Conservation (phyloP, 2,888 invertebrate genomes). For the Mesochorus sp. region DNA sequence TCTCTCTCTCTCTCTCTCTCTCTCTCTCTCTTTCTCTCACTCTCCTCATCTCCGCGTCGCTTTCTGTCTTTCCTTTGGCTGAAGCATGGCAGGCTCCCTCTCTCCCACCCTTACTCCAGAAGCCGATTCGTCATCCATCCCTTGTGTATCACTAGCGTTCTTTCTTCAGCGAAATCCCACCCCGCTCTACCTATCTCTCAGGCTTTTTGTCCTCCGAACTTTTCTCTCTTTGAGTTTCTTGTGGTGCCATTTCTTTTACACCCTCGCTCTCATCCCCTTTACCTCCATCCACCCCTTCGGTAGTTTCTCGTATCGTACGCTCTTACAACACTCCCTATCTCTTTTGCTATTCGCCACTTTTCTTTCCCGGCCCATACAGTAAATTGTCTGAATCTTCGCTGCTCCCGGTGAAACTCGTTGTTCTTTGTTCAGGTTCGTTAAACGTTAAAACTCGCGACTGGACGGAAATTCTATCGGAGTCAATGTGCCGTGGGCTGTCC, state of each 20-base stretch:
- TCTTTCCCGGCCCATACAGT: not conserved
- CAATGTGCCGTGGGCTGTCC: not conserved
- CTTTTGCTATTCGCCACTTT: slow-evolving; percentile 4
- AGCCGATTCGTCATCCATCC: slow-evolving; percentile 62
- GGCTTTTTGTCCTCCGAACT: slow-evolving; percentile 6
- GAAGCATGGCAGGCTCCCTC: slow-evolving; percentile 43
- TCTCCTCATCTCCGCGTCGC: not conserved
- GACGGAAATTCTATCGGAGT: slow-evolving; percentile 20
- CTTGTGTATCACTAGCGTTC: slow-evolving; percentile 6
- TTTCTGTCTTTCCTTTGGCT: not conserved
- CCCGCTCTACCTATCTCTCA: not conserved
- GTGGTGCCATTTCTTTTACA: slow-evolving; percentile 25
- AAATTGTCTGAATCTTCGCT: slow-evolving; percentile 4
- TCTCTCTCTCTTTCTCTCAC: slow-evolving; percentile 11
- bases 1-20: slow-evolving; percentile 7
- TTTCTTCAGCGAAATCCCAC: slow-evolving; percentile 17
- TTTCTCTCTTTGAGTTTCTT: slow-evolving; percentile 11
- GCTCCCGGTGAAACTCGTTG: not conserved
- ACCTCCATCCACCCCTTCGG: not conserved
- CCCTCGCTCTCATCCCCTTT: slow-evolving; percentile 7
- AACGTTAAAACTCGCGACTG: slow-evolving; percentile 64
- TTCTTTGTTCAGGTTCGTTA: slow-evolving; percentile 74
- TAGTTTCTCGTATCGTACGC: not conserved
- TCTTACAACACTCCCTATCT: not conserved
- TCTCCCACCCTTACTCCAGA: no score